Evolutionary conservation across 2,888 invertebrate genomes (phyloP).

Genomic region (Napeogenes sylphis): DNA sequence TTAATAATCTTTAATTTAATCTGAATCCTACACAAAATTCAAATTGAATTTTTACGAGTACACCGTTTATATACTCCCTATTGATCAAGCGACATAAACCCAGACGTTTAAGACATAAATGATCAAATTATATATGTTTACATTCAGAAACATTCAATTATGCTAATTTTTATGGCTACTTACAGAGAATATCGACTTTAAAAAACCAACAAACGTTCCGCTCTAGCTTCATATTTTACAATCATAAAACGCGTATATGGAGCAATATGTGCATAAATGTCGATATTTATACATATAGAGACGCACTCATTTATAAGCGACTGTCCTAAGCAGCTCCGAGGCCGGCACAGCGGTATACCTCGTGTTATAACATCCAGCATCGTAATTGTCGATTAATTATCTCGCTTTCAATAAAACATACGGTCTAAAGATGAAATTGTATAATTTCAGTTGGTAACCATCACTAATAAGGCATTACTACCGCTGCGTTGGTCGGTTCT

Average conservation of each 20-base stretch:
- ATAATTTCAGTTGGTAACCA: slow-evolving; percentile 67
- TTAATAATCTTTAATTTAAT: slow-evolving; percentile 33
- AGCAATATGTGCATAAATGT: slow-evolving; percentile 77
- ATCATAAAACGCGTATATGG: slow-evolving; percentile 75
- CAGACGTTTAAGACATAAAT: slow-evolving; percentile 55
- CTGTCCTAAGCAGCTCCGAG: slow-evolving; percentile 55
- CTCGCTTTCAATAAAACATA: slow-evolving; percentile 73
- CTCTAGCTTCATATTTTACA: slow-evolving; percentile 74
- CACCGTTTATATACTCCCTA: slow-evolving; percentile 45
- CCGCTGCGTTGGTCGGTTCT: slow-evolving; percentile 53
- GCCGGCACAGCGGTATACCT: slow-evolving; percentile 67
- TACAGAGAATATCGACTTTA: slow-evolving; percentile 61
- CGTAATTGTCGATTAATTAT: slow-evolving; percentile 77
- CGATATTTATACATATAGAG: slow-evolving; percentile 61
- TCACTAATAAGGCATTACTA: slow-evolving; percentile 68
- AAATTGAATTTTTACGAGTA: slow-evolving; percentile 38
- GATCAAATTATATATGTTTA: slow-evolving; percentile 63
- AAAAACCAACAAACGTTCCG: slow-evolving; percentile 54
- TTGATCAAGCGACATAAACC: slow-evolving; percentile 54
- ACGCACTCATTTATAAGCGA: slow-evolving; percentile 53
- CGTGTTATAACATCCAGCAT: slow-evolving; percentile 68
- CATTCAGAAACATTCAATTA: slow-evolving; percentile 67
- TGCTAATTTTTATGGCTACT: slow-evolving; percentile 71
- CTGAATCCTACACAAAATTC: slow-evolving; percentile 34
- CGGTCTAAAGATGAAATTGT: slow-evolving; percentile 68